A percentile compares a stretch with the other conserved stretches of the same genome.
Evolutionary conservation across 2,888 invertebrate genomes (phyloP).

Genomic region (Noctua fimbriata): DNA sequence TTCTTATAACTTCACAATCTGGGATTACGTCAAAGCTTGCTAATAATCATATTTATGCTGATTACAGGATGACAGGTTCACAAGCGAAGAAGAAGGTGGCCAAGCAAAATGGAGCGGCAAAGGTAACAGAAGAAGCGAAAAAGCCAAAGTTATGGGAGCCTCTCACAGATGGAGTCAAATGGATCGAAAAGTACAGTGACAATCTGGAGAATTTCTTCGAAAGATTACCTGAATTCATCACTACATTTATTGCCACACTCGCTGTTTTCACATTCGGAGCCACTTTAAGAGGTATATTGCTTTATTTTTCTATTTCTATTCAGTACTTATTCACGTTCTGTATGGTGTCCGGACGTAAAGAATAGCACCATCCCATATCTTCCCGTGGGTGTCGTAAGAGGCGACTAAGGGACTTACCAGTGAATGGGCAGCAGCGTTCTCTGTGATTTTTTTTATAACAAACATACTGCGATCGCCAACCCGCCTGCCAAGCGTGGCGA

Average conservation of each 20-base stretch:
- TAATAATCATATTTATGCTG: constrained; percentile 17
- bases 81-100: constrained; percentile 67
- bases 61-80: constrained; percentile 71
- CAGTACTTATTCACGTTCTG: neutral
- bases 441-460: too few species aligned
- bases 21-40: constrained; percentile 1
- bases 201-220: constrained; percentile 89
- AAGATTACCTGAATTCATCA: constrained; percentile 89
- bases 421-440: too few species aligned
- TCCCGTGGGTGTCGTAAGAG: too few species aligned
- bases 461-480: too few species aligned
- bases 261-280: constrained; percentile 92
- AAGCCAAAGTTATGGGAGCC: constrained; percentile 86
- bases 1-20: constrained; percentile 12
- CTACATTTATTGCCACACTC: constrained; percentile 89
- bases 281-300: constrained; percentile 90
- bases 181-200: constrained; percentile 91
- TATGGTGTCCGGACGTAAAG: too few species aligned
- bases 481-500: too few species aligned
- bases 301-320: neutral
- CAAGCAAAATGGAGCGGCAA: constrained; percentile 47
- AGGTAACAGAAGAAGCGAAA: constrained; percentile 38
- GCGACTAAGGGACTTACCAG: too few species aligned
- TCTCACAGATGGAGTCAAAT: constrained; percentile 89
- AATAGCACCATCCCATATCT: too few species aligned